Conservation (phyloP, 2,888 invertebrate species). For the Boloria euphrosyne region DNA sequence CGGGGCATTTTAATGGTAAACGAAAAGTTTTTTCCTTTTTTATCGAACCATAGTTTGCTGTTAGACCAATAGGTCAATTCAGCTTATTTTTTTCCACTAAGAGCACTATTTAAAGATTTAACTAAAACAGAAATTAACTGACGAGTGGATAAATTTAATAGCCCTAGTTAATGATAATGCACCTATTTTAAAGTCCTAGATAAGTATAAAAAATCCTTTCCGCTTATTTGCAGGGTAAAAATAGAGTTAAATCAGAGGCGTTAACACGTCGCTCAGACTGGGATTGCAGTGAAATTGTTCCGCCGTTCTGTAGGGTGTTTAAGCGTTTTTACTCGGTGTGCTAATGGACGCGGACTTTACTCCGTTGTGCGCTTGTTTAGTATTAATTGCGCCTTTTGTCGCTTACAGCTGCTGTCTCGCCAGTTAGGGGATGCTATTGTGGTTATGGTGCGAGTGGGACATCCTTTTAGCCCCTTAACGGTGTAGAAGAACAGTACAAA, state of each 20-base stretch:
- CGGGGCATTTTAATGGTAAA: constrained; percentile 33
- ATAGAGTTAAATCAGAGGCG: constrained; percentile 68
- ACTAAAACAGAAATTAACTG: too few relatives aligned
- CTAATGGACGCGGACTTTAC: constrained; percentile 70
- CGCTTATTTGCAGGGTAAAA: constrained; percentile 53
- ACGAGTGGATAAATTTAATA: too few relatives aligned
- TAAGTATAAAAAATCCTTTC: constrained; percentile 28
- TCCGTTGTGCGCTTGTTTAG: constrained; percentile 66
- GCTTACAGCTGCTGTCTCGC: constrained; percentile 60
- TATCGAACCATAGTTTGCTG: constrained; percentile 8
- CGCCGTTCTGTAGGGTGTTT: constrained; percentile 61
- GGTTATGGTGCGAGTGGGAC: constrained; percentile 39
- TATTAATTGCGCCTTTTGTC: constrained; percentile 78
- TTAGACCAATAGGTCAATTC: constrained; percentile 4
- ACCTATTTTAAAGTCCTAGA: neutral
- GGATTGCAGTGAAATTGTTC: constrained; percentile 66
- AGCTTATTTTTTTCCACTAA: neutral
- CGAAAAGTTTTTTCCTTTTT: constrained; percentile 21
- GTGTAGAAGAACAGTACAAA: constrained; percentile 32
- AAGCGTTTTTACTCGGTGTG: constrained; percentile 56
- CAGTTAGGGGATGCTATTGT: constrained; percentile 41
- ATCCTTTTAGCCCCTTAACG: constrained; percentile 32
- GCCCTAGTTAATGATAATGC: too few relatives aligned
- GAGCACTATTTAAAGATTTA: too few relatives aligned
- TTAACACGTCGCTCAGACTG: constrained; percentile 62